phyloP scores from a whole-genome alignment of 1,140 invertebrate species.

The Idris sp. region DNA sequence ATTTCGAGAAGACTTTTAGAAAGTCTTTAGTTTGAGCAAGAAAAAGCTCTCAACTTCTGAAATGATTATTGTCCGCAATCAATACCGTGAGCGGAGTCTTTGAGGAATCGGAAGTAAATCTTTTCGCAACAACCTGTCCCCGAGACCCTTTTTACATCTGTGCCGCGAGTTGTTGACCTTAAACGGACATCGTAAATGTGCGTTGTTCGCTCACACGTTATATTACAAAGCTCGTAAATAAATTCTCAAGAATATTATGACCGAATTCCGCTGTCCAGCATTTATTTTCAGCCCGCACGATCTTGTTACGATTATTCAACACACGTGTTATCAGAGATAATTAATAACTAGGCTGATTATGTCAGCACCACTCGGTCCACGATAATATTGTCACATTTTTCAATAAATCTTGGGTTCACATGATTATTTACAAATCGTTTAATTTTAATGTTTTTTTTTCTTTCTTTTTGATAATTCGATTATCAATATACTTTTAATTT shows the following conservation, averaged over 20 bases:
- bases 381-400: conserved; percentile 25
- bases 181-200: conserved; percentile 55
- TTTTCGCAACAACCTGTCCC: conserved; percentile 46
- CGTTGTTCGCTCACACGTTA: conserved; percentile 41
- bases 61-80: neutral
- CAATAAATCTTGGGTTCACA: too few relatives aligned
- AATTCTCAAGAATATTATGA: conserved; percentile 47
- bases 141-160: conserved; percentile 27
- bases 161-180: conserved; percentile 50
- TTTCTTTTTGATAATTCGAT: too few relatives aligned
- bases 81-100: neutral
- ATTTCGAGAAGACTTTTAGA: conserved; percentile 6
- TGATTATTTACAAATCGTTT: too few relatives aligned
- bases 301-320: conserved; percentile 48
- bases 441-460: too few relatives aligned
- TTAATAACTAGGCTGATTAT: conserved; percentile 55
- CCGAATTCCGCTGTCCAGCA: neutral
- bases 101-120: conserved; percentile 42
- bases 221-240: conserved; percentile 40
- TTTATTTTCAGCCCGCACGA: neutral
- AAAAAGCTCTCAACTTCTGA: conserved; percentile 7
- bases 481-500: too few relatives aligned
- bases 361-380: conserved; percentile 40
- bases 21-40: conserved; percentile 5
- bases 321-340: conserved; percentile 56